A percentile compares a stretch with the other conserved stretches of the same genome.
phyloP scores from a whole-genome alignment of 2,888 invertebrate species.

The Stictocephala bisonia region DNA sequence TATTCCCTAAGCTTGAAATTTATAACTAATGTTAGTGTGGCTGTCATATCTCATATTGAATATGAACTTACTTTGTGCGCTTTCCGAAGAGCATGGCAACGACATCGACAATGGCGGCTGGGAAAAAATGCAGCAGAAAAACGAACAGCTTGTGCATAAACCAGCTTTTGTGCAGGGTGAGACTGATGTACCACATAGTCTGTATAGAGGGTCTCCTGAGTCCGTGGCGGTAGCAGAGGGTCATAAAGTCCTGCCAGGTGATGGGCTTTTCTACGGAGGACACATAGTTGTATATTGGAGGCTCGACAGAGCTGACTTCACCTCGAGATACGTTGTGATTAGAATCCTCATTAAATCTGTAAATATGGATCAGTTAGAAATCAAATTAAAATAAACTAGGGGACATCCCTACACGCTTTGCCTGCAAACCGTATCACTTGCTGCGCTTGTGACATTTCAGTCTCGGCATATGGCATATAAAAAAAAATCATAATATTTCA shows the following conservation, averaged over 20 bases:
- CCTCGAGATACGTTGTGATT: conserved; percentile 26
- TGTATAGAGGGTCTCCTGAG: conserved; percentile 51
- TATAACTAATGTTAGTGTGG: background rate
- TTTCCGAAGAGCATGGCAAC: conserved; percentile 72
- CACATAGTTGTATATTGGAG: conserved; percentile 82
- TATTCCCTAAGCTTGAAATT: no score
- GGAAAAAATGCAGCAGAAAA: conserved; percentile 76
- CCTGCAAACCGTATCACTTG: no score
- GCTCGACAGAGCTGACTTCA: conserved; percentile 6
- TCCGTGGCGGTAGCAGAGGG: conserved; percentile 68
- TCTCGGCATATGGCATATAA: no score
- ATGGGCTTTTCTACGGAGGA: conserved; percentile 82
- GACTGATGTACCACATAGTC: conserved; percentile 66
- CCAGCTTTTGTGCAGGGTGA: conserved; percentile 70
- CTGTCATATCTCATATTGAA: no score
- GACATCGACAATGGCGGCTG: conserved; percentile 76
- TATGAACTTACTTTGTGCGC: conserved; percentile 70
- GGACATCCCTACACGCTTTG: no score
- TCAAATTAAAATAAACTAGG: no score
- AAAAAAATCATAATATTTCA: no score
- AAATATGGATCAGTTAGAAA: no score
- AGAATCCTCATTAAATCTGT: background rate
- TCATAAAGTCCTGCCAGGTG: conserved; percentile 79
- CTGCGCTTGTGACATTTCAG: no score
- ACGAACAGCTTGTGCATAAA: conserved; percentile 68